These are phyloP conservation scores for Nymphalis c-album DNA, from an alignment of 2,888 invertebrate species.

Conservation along the genomic window DNA sequence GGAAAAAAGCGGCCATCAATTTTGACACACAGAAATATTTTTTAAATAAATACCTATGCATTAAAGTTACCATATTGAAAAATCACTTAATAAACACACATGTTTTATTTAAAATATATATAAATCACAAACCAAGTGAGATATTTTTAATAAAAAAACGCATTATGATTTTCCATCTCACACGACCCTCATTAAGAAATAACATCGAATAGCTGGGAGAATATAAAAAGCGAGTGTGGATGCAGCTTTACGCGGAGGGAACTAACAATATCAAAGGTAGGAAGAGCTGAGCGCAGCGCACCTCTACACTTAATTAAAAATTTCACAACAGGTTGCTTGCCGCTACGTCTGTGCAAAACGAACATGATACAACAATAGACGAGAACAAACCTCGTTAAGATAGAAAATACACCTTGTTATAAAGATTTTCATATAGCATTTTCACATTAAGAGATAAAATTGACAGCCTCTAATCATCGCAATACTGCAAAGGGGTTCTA, in stretches of 20 bases:
- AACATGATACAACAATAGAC: constrained; percentile 44
- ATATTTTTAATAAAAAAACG: neutral
- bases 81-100: too few relatives aligned
- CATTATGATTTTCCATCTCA: neutral
- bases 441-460: too few relatives aligned
- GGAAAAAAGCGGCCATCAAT: too few relatives aligned
- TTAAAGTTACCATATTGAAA: too few relatives aligned
- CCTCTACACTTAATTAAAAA: constrained; percentile 73
- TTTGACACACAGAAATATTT: too few relatives aligned
- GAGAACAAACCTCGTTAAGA: constrained; percentile 39
- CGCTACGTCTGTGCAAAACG: constrained; percentile 48
- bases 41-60: too few relatives aligned
- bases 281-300: constrained; percentile 49
- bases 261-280: constrained; percentile 53
- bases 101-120: neutral
- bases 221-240: constrained; percentile 39
- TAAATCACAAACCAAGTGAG: neutral
- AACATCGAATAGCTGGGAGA: constrained; percentile 24
- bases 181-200: neutral
- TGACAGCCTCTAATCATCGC: too few relatives aligned
- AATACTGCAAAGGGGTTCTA: too few relatives aligned
- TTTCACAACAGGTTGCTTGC: constrained; percentile 73
- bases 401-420: constrained; percentile 16
- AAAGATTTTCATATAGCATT: neutral
- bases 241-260: constrained; percentile 46